Conservation (phyloP, 1,140 invertebrate genomes). For the Scaptomyza hsui region DNA sequence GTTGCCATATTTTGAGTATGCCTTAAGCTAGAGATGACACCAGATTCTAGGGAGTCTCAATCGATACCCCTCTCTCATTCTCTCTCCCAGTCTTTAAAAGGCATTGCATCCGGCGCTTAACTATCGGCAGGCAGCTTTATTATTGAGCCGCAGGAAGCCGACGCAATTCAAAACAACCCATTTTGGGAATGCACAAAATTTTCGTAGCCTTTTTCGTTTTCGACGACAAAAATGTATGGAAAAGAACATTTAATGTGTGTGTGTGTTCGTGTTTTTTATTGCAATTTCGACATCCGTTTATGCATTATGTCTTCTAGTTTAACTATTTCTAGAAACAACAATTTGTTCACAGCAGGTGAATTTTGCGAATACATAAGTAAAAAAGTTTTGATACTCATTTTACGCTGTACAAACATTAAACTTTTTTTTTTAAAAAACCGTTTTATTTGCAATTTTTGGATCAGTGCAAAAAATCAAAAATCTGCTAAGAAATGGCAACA, state of each 20-base stretch:
- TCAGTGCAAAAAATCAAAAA: conserved; percentile 24
- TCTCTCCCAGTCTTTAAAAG: conserved; percentile 42
- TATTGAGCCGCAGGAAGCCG: conserved; percentile 54
- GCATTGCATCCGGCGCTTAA: conserved; percentile 68
- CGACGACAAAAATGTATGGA: conserved; percentile 1
- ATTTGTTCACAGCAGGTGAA: conserved; percentile 30
- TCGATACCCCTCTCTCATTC: background rate
- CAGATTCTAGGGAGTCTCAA: conserved; percentile 17
- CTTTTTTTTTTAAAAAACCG: background rate
- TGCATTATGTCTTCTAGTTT: conserved; percentile 2
- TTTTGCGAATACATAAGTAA: too few relatives aligned
- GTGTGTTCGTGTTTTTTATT: conserved; percentile 6
- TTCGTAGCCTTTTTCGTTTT: conserved; percentile 39
- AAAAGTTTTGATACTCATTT: too few relatives aligned
- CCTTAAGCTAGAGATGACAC: conserved; percentile 26
- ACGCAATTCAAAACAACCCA: conserved; percentile 39
- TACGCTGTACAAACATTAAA: too few relatives aligned
- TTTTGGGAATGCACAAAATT: conserved; percentile 42
- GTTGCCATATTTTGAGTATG: conserved; percentile 48
- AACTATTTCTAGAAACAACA: conserved; percentile 13
- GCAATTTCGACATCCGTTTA: conserved; percentile 53
- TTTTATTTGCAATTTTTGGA: conserved; percentile 5
- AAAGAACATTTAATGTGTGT: background rate
- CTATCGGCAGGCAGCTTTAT: conserved; percentile 20
- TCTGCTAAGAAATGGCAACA: conserved; percentile 20